Evolutionary conservation across 1,140 invertebrate species (phyloP), one percentile per base, ranked within the genome.

Genomic region (Pseudobourletiella spinata): DNA sequence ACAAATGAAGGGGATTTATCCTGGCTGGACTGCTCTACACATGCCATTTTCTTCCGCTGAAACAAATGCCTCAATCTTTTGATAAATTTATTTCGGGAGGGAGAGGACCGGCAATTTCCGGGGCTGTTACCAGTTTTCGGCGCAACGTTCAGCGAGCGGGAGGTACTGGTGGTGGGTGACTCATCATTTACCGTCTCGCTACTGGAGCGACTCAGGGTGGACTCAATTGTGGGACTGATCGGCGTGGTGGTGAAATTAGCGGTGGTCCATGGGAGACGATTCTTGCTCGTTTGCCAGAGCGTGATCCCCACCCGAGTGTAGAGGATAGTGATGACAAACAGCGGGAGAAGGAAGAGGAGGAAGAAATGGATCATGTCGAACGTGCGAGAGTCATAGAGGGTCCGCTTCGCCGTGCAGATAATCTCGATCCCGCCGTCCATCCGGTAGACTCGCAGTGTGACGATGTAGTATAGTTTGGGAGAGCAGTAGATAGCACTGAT

Each of bases 281-380:
- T 39, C 32, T 39, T 39, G 32, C 43, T 58, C 64, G 83, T 86
- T 65, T 79, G 81, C 85, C 86, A 87, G 22, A 89, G 72, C 0
- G 82, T 83, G 16, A 87, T 78, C 2, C 84, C 85, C 61, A 88
- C 87, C 65, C 83, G 79, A 56, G 83, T 84, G 67, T 89, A 89
- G 1, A 79, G 62, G 70, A 86, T 82, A 71, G 82, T 81, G 80
- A 89, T 89, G 1, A 88, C 80, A 25, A 80, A 75, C 2, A 89
- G 74, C 1, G 87, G 86, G 29, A 86, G 77, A 3, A 86, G 78
- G 71, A 88, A 89, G 1, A 88, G 80, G 1, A 88, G 76, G 11
- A 82, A 81, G 69, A 88, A 85, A 74, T 87, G 88, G 58, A 87
- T 81, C 70, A 85, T 83, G 71, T 88, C 86, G 69, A 87, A 81